Evolutionary conservation across 2,113 vertebrate genomes (phyloP), one percentile per base, ranked within the genome.

Genomic region (Chaetodon trifascialis): DNA sequence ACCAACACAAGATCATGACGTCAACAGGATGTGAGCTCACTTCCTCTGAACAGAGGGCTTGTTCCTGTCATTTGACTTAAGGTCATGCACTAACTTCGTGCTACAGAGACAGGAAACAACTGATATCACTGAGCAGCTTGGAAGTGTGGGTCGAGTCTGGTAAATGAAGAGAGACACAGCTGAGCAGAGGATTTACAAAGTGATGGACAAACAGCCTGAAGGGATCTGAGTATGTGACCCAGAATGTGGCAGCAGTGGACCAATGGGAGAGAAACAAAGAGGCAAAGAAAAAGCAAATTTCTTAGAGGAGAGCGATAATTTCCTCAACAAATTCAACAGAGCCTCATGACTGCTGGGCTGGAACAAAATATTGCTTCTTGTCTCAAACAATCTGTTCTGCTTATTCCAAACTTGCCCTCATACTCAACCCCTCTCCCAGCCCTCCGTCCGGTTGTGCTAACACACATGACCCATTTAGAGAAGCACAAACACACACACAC

Each of bases 21-120:
- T 91, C 66, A 90, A 88, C 88, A 91, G 91, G 93, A 94, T 78
- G 71, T 93, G 85, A 34, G 62, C 73, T 92, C 82, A 90, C 70
- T 89, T 94, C 89, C 88, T 83, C 7, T 59, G 34, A 76, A 79
- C 69, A 62, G 23, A 80, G 46, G 40, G 77, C 83, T 69, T 44
- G n/a, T 89, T 91, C 90, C 86, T 89, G 87, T 82, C 87, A 74
- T 76, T 84, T 80, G 80, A 84, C 76, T 76, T 55, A 11, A 81
- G 49, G 82, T 79, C 76, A 76, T 44, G 72, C 66, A 71, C 12
- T 56, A 73, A 74, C 64, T 73, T 60, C 73, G 67, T 79, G 71
- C 42, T 60, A 2, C 51, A 60, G 21, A 73, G 74, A 83, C 4
- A 1, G 59, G 76, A 65, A 84, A 68, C 42, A 66, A 54, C n/a